Conservation (phyloP, 2,797 vertebrate genomes). For the Alcedo quadribrachys region DNA sequence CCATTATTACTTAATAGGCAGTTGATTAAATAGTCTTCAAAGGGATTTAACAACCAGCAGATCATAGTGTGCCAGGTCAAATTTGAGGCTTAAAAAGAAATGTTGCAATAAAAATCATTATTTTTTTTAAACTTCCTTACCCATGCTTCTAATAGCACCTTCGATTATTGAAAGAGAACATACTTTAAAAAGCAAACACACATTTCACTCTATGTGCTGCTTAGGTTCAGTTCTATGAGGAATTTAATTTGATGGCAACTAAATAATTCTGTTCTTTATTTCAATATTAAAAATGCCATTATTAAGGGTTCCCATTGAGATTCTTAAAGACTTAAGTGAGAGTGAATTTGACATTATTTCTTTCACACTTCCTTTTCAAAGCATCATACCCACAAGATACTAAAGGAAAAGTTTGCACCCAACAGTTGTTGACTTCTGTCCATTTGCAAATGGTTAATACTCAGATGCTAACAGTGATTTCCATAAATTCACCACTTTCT, state of each 20-base stretch:
- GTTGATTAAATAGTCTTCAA: conserved; percentile 48
- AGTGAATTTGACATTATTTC: background rate
- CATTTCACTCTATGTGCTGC: background rate
- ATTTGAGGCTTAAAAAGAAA: conserved; percentile 5
- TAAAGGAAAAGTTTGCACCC: background rate
- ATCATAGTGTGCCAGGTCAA: background rate
- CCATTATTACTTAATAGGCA: background rate
- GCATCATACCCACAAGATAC: background rate
- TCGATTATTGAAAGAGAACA: background rate
- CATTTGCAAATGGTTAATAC: background rate
- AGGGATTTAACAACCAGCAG: background rate
- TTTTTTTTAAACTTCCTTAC: background rate
- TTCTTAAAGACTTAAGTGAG: background rate
- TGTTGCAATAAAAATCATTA: background rate
- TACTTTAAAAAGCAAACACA: background rate
- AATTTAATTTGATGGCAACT: background rate
- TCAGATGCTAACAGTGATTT: background rate
- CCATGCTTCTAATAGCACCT: background rate
- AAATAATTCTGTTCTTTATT: background rate
- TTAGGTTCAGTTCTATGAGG: background rate
- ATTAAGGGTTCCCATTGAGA: background rate
- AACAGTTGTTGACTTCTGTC: background rate
- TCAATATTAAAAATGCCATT: background rate
- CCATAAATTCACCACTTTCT: background rate
- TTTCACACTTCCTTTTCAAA: background rate